These are phyloP conservation scores for Lamellibrachia satsuma DNA, from an alignment of 2,888 invertebrate species.

Conservation along the genomic window DNA sequence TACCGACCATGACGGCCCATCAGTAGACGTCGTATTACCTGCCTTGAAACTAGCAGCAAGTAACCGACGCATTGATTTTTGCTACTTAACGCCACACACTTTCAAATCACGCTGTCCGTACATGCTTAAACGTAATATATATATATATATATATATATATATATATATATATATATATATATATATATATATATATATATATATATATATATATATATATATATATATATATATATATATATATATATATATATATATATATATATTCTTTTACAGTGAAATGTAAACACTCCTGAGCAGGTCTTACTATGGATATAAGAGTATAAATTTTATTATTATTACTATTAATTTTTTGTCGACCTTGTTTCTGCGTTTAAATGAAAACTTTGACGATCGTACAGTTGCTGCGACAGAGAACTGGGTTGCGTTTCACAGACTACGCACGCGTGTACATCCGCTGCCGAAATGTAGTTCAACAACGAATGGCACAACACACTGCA, in stretches of 20 bases:
- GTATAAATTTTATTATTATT: too few relatives aligned
- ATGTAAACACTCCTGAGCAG: too few relatives aligned
- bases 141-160: too few relatives aligned
- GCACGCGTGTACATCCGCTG: neutral
- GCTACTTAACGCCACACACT: neutral
- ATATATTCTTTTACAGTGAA: too few relatives aligned
- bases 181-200: too few relatives aligned
- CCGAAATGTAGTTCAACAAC: too few relatives aligned
- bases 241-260: too few relatives aligned
- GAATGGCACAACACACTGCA: too few relatives aligned
- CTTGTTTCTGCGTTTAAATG: neutral
- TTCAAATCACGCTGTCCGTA: neutral
- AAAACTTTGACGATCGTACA: neutral
- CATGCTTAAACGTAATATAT: neutral
- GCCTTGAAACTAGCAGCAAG: neutral
- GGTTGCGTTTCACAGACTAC: neutral
- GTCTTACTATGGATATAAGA: too few relatives aligned
- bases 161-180: too few relatives aligned
- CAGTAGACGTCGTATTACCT: neutral
- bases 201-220: too few relatives aligned
- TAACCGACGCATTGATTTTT: neutral
- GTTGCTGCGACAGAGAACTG: neutral
- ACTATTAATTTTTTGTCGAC: neutral
- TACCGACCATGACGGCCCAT: neutral
- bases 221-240: too few relatives aligned